A percentile compares a stretch with the other conserved stretches of the same genome.
Conservation (phyloP, 2,797 vertebrate genomes). For the Eulemur rubriventer region DNA sequence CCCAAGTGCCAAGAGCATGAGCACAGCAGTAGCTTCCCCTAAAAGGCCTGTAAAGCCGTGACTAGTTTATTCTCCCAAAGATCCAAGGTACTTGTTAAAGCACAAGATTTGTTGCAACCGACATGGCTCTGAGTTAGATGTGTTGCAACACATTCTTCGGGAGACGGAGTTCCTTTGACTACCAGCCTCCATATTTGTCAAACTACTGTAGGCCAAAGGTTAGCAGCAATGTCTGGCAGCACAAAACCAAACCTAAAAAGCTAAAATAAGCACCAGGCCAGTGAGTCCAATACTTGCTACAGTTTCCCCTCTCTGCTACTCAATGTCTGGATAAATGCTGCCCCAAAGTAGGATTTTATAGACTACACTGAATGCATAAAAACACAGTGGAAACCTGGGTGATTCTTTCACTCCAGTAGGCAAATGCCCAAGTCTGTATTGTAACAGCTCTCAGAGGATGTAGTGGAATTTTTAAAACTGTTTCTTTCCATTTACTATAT, state of each 20-base stretch:
- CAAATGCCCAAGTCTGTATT: neutral
- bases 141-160: neutral
- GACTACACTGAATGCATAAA: neutral
- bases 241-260: conserved; percentile 8
- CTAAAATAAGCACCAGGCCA: neutral
- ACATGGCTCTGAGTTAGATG: conserved; percentile 53
- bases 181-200: conserved; percentile 49
- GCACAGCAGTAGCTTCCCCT: conserved; percentile 59
- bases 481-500: neutral
- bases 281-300: neutral
- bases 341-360: neutral
- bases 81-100: conserved; percentile 48
- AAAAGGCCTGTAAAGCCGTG: conserved; percentile 66
- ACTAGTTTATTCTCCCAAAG: conserved; percentile 42
- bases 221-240: neutral
- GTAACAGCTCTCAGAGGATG: neutral
- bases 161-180: conserved; percentile 30
- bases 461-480: neutral
- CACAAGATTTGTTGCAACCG: conserved; percentile 32
- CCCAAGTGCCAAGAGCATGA: neutral
- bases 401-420: neutral
- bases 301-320: neutral
- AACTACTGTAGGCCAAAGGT: conserved; percentile 63
- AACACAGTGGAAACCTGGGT: neutral
- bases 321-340: neutral